A percentile compares a stretch with the other conserved stretches of the same genome.
phyloP scores from a whole-genome alignment of 2,113 vertebrate species.

The Pantherophis guttatus region DNA sequence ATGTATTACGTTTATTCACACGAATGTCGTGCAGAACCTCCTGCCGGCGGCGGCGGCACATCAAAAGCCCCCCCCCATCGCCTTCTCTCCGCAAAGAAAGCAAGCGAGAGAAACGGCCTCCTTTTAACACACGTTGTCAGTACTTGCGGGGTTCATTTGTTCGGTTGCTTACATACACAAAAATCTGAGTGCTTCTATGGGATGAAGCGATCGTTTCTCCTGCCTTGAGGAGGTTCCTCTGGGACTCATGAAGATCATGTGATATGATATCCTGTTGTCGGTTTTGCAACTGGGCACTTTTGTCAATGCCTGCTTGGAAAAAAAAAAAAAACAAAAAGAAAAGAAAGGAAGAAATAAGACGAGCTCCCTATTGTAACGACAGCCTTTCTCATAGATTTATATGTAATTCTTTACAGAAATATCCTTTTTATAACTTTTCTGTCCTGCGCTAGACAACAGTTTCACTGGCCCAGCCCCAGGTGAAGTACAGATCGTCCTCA shows the following conservation, averaged over 20 bases:
- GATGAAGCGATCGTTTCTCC: not conserved
- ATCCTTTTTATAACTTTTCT: not conserved
- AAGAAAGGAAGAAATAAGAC: not conserved
- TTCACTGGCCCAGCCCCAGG: not conserved
- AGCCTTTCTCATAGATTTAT: not conserved
- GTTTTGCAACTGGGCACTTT: not conserved
- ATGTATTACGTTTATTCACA: not conserved
- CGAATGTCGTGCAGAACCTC: not conserved
- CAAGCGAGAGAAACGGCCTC: not conserved
- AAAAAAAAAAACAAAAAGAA: too few species aligned
- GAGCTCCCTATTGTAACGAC: not conserved
- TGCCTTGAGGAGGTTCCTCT: not conserved
- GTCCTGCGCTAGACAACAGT: not conserved
- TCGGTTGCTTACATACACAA: not conserved
- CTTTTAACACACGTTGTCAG: not conserved
- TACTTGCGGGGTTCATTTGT: not conserved
- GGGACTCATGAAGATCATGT: not conserved
- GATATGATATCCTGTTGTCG: not conserved
- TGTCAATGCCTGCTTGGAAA: not conserved
- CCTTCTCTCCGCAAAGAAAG: not conserved
- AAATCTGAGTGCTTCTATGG: not conserved
- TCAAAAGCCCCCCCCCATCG: not conserved
- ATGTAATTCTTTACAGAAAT: not conserved
- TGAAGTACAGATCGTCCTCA: not conserved
- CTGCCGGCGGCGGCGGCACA: accelerated